Percentiles rank a stretch among this genome's conserved stretches.
Evolutionary conservation across 1,140 invertebrate species (phyloP).

Genomic region (Akabosia matsudoensis): DNA sequence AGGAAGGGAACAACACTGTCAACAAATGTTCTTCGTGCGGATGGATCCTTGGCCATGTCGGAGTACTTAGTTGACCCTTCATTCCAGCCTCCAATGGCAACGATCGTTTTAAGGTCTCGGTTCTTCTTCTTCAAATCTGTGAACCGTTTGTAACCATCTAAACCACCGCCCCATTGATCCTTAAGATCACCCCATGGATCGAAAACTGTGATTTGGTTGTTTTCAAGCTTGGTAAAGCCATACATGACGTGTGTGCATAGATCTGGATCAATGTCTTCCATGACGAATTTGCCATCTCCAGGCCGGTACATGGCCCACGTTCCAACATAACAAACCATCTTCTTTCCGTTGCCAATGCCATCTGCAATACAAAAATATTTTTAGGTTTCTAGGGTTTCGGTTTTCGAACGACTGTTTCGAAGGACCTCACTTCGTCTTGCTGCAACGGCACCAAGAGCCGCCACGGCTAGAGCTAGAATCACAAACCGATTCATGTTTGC

Average conservation of each 20-base stretch:
- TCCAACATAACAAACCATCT: slow-evolving; percentile 67
- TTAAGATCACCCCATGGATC: slow-evolving; percentile 63
- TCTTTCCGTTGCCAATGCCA: slow-evolving; percentile 52
- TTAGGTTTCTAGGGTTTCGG: neutral
- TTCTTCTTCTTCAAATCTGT: slow-evolving; percentile 59
- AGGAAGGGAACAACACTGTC: slow-evolving; percentile 59
- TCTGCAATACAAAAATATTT: neutral
- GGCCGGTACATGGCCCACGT: slow-evolving; percentile 69
- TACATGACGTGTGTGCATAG: slow-evolving; percentile 74
- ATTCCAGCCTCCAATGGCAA: slow-evolving; percentile 74
- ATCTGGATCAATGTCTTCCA: slow-evolving; percentile 64
- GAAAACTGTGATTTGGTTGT: slow-evolving; percentile 56
- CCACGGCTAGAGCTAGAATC: neutral
- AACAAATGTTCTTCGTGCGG: slow-evolving; percentile 56
- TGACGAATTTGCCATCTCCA: slow-evolving; percentile 62
- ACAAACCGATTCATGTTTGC: neutral
- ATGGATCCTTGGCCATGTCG: slow-evolving; percentile 48
- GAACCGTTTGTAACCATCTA: slow-evolving; percentile 54
- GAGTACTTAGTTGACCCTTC: slow-evolving; percentile 65
- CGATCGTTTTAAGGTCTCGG: slow-evolving; percentile 61
- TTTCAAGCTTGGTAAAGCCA: slow-evolving; percentile 63
- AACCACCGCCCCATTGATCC: slow-evolving; percentile 52
- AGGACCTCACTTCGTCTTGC: neutral
- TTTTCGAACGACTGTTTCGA: neutral
- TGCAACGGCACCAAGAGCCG: neutral